Evolutionary conservation across 2,113 vertebrate genomes (phyloP).

Genomic region (Setophaga petechia): DNA sequence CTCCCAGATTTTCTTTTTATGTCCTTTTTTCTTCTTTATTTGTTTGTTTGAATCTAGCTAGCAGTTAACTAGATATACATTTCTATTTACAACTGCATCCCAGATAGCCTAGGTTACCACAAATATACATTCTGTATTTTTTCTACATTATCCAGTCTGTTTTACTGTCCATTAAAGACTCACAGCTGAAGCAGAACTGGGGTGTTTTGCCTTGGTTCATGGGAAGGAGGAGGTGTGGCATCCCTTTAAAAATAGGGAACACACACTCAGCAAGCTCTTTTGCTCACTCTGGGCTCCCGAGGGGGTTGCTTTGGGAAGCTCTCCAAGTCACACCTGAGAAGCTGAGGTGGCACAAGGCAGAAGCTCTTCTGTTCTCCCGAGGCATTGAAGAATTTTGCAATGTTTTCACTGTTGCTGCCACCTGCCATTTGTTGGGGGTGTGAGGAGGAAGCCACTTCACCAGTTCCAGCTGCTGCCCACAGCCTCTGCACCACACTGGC

Average conservation of each 20-base stretch:
- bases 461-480: not conserved
- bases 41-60: not conserved
- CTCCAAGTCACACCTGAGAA: not conserved
- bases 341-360: not conserved
- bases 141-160: not conserved
- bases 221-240: not conserved
- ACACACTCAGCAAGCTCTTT: accelerated
- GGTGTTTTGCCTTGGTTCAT: accelerated
- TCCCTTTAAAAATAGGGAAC: not conserved
- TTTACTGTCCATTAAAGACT: not conserved
- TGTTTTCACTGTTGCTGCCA: not conserved
- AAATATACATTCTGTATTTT: not conserved
- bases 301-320: not conserved
- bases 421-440: not conserved
- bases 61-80: not conserved
- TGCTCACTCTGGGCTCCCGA: accelerated
- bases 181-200: not conserved
- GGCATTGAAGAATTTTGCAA: not conserved
- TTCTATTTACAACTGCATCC: not conserved
- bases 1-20: not conserved
- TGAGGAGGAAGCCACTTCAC: not conserved
- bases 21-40: not conserved
- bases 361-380: not conserved
- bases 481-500: accelerated
- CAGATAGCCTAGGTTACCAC: not conserved